phyloP scores from a whole-genome alignment of 2,888 invertebrate species.

The Diaphora mendica region DNA sequence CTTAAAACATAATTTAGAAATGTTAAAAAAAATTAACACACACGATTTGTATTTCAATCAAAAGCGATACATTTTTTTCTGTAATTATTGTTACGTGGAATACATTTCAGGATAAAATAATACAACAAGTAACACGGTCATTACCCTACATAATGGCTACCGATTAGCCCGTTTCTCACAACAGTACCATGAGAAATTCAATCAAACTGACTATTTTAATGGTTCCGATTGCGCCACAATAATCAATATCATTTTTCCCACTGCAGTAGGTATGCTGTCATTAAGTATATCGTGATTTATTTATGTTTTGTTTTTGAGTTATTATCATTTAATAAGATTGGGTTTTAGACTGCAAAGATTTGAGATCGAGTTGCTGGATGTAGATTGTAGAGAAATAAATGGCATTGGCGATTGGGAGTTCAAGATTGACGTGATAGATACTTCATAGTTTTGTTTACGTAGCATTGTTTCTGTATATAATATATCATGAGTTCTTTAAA shows the following conservation, averaged over 20 bases:
- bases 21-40: background rate
- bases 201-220: constrained; percentile 77
- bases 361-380: background rate
- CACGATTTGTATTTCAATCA: background rate
- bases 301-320: constrained; percentile 41
- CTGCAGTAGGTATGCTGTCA: constrained; percentile 66
- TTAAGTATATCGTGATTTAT: constrained; percentile 53
- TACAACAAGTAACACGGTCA: constrained; percentile 29
- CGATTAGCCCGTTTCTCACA: constrained; percentile 70
- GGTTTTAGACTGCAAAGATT: constrained; percentile 20
- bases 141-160: constrained; percentile 56
- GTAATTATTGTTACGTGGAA: constrained; percentile 4
- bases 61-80: background rate
- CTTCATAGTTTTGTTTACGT: background rate
- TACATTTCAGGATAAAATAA: constrained; percentile 29
- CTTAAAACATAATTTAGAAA: background rate
- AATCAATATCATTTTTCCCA: constrained; percentile 68
- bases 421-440: background rate
- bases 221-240: constrained; percentile 68
- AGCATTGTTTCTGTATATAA: background rate
- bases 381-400: background rate
- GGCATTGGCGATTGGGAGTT: background rate
- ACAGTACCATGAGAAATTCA: constrained; percentile 75
- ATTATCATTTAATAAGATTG: constrained; percentile 35
- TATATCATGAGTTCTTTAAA: background rate